These are phyloP conservation scores for Syngnathoides biaculeatus DNA, from an alignment of 2,113 vertebrate species.

Conservation along the genomic window DNA sequence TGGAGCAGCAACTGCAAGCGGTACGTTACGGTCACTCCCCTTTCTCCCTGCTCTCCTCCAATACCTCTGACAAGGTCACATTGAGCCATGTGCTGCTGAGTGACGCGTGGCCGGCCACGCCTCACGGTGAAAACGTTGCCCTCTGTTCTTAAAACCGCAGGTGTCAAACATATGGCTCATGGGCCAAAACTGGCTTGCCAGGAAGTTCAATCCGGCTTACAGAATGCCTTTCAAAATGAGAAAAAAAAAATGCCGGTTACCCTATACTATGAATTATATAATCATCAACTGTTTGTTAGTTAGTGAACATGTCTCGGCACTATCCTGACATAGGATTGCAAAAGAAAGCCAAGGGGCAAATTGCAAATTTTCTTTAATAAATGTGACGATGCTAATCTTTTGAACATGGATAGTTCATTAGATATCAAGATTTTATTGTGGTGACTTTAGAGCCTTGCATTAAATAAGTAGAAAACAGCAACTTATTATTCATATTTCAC, in stretches of 20 bases:
- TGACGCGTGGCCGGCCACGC: not conserved
- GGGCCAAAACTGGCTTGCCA: not conserved
- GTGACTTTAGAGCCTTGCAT: not conserved
- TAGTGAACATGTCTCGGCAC: too few species aligned
- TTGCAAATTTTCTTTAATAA: too few species aligned
- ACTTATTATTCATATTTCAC: too few species aligned
- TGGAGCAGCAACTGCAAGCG: constrained; percentile 64
- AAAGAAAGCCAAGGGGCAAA: too few species aligned
- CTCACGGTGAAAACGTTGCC: not conserved
- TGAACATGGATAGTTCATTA: too few species aligned
- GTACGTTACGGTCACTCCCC: constrained; percentile 47
- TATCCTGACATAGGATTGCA: too few species aligned
- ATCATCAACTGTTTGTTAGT: too few species aligned
- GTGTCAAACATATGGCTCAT: not conserved
- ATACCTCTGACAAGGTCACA: not conserved
- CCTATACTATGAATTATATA: too few species aligned
- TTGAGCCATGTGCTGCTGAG: not conserved
- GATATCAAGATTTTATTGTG: too few species aligned
- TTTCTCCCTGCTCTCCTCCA: not conserved
- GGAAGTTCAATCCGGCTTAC: not conserved
- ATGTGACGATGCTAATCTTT: too few species aligned
- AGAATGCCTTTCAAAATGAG: not conserved
- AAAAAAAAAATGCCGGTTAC: too few species aligned
- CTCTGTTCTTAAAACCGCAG: not conserved
- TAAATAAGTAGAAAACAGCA: too few species aligned